These are phyloP conservation scores for Gallinago jamesoni DNA, from an alignment of 2,113 vertebrate genomes.

Conservation along the genomic window DNA sequence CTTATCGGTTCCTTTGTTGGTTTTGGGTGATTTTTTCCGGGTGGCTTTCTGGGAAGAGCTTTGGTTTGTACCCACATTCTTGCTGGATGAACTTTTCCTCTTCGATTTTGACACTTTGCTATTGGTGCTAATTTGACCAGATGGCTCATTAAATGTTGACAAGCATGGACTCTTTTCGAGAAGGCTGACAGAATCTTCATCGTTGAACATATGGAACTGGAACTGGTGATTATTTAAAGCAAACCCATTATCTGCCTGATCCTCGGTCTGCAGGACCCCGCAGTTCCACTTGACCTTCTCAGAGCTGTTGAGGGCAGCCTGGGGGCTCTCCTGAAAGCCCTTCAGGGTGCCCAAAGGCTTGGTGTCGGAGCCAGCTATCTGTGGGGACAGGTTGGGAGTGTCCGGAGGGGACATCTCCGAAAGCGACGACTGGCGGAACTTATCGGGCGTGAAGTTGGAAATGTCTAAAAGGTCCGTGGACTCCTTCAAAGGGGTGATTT, in stretches of 20 bases:
- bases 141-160: conserved; percentile 85
- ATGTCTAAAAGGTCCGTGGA: conserved; percentile 97
- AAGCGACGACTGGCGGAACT: conserved; percentile 95
- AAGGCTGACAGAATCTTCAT: conserved; percentile 86
- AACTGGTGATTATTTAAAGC: conserved; percentile 90
- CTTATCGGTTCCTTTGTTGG: conserved; percentile 88
- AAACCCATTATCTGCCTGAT: conserved; percentile 85
- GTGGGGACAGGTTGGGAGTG: conserved; percentile 95
- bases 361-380: conserved; percentile 87
- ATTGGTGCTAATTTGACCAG: conserved; percentile 80
- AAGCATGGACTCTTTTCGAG: conserved; percentile 84
- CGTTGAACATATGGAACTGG: conserved; percentile 93
- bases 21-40: conserved; percentile 91
- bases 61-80: conserved; percentile 81
- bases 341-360: conserved; percentile 85
- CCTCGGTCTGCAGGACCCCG: conserved; percentile 81
- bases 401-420: conserved; percentile 96
- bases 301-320: conserved; percentile 78
- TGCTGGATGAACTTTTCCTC: conserved; percentile 89
- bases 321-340: conserved; percentile 85
- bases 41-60: conserved; percentile 86
- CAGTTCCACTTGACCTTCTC: conserved; percentile 94
- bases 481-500: conserved; percentile 94
- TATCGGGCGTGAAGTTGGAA: conserved; percentile 98
- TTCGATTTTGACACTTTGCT: conserved; percentile 90